Percentiles rank a stretch among this genome's conserved stretches.
These are phyloP conservation scores for Polyodon spathula DNA, from an alignment of 2,113 vertebrate genomes.

Conservation along the genomic window DNA sequence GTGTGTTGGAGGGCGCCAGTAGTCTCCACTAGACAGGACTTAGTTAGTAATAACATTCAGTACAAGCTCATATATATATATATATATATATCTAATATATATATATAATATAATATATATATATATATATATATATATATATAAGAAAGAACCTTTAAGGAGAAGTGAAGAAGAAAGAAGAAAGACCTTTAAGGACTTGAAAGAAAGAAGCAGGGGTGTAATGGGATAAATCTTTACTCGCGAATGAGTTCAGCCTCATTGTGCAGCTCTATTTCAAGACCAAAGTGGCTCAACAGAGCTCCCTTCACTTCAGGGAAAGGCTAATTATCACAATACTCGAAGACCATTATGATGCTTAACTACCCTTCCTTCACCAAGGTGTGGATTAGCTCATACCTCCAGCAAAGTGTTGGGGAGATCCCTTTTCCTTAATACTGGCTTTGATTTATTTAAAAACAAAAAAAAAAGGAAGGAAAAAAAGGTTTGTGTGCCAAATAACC, in stretches of 20 bases:
- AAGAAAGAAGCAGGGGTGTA: conserved; percentile 86
- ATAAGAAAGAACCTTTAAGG: too few relatives aligned
- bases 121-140: too few relatives aligned
- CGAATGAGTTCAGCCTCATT: conserved; percentile 99
- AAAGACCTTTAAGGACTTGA: conserved; percentile 59
- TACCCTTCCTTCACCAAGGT: conserved; percentile 88
- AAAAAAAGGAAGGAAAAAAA: conserved; percentile 39
- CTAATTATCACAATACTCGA: conserved; percentile 99
- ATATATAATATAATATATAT: too few relatives aligned
- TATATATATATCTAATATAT: too few relatives aligned
- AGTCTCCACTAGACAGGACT: too few relatives aligned
- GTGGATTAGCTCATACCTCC: conserved; percentile 91
- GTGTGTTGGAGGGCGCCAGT: too few relatives aligned
- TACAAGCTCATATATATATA: conserved; percentile 32
- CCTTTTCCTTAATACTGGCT: conserved; percentile 83
- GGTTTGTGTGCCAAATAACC: conserved; percentile 11
- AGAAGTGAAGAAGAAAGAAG: conserved; percentile 14
- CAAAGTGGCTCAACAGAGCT: conserved; percentile 86
- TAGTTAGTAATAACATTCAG: too few relatives aligned
- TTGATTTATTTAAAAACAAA: conserved; percentile 84
- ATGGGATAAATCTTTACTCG: conserved; percentile 98
- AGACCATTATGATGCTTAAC: conserved; percentile 99
- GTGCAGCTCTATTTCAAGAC: conserved; percentile 97
- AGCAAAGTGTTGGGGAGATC: conserved; percentile 82
- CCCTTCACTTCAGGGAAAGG: conserved; percentile 95